These are phyloP conservation scores for Melinaea marsaeus DNA, from an alignment of 2,888 invertebrate species.

Conservation along the genomic window DNA sequence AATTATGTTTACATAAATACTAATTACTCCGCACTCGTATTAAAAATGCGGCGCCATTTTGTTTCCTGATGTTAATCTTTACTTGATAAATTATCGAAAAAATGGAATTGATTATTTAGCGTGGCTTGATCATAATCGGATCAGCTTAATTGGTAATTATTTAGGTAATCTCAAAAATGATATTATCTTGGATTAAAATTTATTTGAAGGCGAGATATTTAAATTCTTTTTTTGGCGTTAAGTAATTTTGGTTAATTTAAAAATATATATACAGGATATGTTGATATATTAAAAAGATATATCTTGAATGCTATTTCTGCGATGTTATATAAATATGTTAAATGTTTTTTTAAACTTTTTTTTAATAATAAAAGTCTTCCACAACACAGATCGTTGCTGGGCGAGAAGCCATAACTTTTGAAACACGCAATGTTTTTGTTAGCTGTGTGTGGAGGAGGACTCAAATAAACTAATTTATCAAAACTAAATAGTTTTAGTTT, in stretches of 20 bases:
- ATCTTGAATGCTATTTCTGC: too few relatives aligned
- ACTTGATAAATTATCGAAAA: constrained; percentile 68
- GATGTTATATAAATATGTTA: not conserved
- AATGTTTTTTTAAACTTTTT: not conserved
- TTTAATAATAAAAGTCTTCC: constrained; percentile 34
- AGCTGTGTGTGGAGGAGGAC: constrained; percentile 36
- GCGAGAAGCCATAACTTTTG: constrained; percentile 61
- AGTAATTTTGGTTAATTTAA: not conserved
- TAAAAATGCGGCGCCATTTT: constrained; percentile 56
- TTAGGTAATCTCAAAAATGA: constrained; percentile 45
- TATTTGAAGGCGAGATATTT: constrained; percentile 23
- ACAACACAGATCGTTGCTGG: constrained; percentile 42
- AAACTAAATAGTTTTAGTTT: too few relatives aligned
- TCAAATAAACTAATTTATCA: constrained; percentile 5
- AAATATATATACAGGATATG: too few relatives aligned
- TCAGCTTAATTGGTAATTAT: constrained; percentile 63
- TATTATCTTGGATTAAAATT: constrained; percentile 38
- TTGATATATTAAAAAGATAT: too few relatives aligned
- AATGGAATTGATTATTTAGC: constrained; percentile 68
- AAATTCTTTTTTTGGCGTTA: not conserved
- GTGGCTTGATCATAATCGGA: constrained; percentile 58
- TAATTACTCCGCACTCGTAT: constrained; percentile 56
- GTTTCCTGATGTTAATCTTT: constrained; percentile 55
- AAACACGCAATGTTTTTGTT: constrained; percentile 53
- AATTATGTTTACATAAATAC: constrained; percentile 9